Evolutionary conservation across 2,797 vertebrate genomes (phyloP).

Genomic region (Rousettus madagascariensis): DNA sequence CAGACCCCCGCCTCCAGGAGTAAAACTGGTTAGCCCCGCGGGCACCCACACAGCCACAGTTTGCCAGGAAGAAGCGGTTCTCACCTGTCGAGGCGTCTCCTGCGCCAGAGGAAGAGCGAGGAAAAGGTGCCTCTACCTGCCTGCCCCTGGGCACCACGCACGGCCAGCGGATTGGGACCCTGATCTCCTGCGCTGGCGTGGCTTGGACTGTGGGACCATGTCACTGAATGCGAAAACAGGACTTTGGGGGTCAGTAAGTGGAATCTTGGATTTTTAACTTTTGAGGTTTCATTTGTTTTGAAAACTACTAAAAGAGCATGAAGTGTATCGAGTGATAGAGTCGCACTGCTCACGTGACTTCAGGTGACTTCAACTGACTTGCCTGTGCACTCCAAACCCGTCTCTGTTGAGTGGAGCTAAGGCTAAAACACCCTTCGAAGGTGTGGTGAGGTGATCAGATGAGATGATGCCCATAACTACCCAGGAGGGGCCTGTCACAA

Average conservation of each 20-base stretch:
- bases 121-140: slow-evolving; percentile 71
- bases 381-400: neutral
- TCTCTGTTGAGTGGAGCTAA: neutral
- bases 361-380: neutral
- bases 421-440: too few relatives aligned
- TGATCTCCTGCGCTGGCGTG: neutral
- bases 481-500: neutral
- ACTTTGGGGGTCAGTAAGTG: neutral
- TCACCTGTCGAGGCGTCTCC: slow-evolving; percentile 76
- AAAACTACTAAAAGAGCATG: neutral
- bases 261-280: neutral
- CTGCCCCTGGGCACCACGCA: neutral
- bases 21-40: slow-evolving; percentile 57
- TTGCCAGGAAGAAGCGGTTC: slow-evolving; percentile 70
- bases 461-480: neutral
- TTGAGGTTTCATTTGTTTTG: neutral
- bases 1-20: neutral
- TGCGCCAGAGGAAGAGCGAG: slow-evolving; percentile 73
- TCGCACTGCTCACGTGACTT: neutral
- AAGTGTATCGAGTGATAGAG: too few relatives aligned
- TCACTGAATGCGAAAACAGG: neutral
- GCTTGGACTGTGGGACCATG: neutral
- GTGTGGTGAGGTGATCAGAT: neutral
- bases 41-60: slow-evolving; percentile 72
- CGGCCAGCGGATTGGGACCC: slow-evolving; percentile 46